phyloP scores from a whole-genome alignment of 2,888 invertebrate species.

The Micropterix aruncella region DNA sequence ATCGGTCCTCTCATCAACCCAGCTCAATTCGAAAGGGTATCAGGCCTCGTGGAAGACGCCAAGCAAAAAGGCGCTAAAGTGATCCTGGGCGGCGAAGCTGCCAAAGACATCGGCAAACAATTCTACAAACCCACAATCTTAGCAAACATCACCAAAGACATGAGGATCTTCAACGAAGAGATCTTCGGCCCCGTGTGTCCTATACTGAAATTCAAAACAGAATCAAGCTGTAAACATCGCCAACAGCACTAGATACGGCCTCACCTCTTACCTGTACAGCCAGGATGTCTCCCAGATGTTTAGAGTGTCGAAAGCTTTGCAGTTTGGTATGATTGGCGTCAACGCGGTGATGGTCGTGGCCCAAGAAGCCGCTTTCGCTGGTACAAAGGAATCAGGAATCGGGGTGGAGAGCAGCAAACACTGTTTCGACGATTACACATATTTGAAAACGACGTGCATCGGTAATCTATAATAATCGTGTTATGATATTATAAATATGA shows the following conservation, averaged over 20 bases:
- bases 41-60: constrained; percentile 73
- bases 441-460: constrained; percentile 81
- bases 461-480: constrained; percentile 25
- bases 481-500: no score
- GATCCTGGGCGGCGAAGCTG: constrained; percentile 60
- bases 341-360: constrained; percentile 91
- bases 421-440: constrained; percentile 83
- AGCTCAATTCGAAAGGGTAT: constrained; percentile 71
- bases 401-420: constrained; percentile 89
- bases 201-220: constrained; percentile 72
- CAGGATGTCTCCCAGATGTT: constrained; percentile 80
- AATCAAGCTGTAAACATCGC: constrained; percentile 79
- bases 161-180: constrained; percentile 76
- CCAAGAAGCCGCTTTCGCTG: constrained; percentile 94
- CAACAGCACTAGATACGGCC: constrained; percentile 68
- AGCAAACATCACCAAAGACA: constrained; percentile 61
- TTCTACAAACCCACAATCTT: constrained; percentile 89
- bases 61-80: constrained; percentile 69
- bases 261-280: constrained; percentile 93
- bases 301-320: constrained; percentile 70
- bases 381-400: constrained; percentile 91
- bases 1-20: constrained; percentile 88
- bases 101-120: constrained; percentile 51
- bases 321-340: constrained; percentile 91
- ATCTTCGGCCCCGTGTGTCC: constrained; percentile 93